Conservation (phyloP, 2,797 vertebrate species). For the Tadarida brasiliensis region DNA sequence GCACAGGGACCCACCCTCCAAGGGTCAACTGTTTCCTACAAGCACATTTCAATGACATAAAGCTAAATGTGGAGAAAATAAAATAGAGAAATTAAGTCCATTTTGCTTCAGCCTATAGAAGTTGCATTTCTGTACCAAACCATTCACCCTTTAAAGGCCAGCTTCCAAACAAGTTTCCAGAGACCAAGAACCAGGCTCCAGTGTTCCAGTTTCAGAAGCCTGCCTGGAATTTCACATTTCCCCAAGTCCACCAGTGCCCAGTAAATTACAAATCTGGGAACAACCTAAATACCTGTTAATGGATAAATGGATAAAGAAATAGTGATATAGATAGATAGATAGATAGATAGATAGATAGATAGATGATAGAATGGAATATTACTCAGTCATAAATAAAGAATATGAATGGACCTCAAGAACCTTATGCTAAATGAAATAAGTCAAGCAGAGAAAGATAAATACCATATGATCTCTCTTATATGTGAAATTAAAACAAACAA, state of each 20-base stretch:
- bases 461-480: neutral
- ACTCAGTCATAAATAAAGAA: neutral
- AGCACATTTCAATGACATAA: neutral
- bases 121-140: neutral
- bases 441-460: neutral
- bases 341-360: too few relatives aligned
- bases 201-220: neutral
- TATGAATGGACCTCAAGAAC: neutral
- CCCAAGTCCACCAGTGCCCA: neutral
- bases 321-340: neutral
- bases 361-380: neutral
- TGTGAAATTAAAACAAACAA: neutral
- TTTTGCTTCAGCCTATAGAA: neutral
- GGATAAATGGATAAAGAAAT: neutral
- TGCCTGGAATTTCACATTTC: neutral
- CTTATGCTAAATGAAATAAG: neutral
- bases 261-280: neutral
- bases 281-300: neutral
- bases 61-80: neutral
- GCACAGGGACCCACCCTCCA: neutral
- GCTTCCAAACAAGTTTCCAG: neutral
- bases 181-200: neutral
- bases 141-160: neutral
- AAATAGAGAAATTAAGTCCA: slow-evolving; percentile 2
- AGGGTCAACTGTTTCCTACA: neutral